Conservation (phyloP, 2,888 invertebrate species). For the Drosophila helvetica region DNA sequence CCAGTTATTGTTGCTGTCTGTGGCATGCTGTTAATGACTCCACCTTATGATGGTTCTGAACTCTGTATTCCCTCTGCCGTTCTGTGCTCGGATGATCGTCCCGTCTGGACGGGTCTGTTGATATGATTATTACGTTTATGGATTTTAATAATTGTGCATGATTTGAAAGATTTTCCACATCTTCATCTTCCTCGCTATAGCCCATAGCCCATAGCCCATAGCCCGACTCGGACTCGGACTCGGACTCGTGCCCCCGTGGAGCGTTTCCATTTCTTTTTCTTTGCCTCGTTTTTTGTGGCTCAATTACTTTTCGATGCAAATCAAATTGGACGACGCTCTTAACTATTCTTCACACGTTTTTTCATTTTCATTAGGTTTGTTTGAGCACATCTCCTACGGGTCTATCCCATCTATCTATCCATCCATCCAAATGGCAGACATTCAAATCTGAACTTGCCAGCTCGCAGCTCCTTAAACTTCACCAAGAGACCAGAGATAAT, state of each 20-base stretch:
- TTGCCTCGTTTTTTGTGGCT: conserved; percentile 59
- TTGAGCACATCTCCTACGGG: neutral
- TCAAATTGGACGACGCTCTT: conserved; percentile 77
- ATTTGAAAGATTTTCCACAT: conserved; percentile 70
- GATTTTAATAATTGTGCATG: conserved; percentile 82
- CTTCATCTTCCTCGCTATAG: conserved; percentile 17
- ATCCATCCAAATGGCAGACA: conserved; percentile 23
- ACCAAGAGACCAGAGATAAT: conserved; percentile 42
- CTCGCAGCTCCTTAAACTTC: conserved; percentile 26
- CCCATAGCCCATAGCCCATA: conserved; percentile 4
- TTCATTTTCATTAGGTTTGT: conserved; percentile 72
- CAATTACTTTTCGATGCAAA: conserved; percentile 81
- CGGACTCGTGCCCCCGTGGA: conserved; percentile 66
- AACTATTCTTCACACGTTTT: conserved; percentile 81
- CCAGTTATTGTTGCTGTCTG: conserved; percentile 33
- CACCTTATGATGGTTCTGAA: conserved; percentile 47
- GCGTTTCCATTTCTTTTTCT: conserved; percentile 56
- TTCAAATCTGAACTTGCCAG: conserved; percentile 18
- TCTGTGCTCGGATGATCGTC: conserved; percentile 40
- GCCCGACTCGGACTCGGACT: conserved; percentile 19
- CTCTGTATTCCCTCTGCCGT: neutral
- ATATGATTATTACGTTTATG: conserved; percentile 83
- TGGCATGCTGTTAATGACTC: conserved; percentile 73
- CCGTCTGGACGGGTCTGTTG: conserved; percentile 65
- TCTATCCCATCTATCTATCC: neutral